Percentiles rank a stretch among this genome's conserved stretches.
phyloP scores from a whole-genome alignment of 1,140 invertebrate genomes.

The Scaptomyza hsui region DNA sequence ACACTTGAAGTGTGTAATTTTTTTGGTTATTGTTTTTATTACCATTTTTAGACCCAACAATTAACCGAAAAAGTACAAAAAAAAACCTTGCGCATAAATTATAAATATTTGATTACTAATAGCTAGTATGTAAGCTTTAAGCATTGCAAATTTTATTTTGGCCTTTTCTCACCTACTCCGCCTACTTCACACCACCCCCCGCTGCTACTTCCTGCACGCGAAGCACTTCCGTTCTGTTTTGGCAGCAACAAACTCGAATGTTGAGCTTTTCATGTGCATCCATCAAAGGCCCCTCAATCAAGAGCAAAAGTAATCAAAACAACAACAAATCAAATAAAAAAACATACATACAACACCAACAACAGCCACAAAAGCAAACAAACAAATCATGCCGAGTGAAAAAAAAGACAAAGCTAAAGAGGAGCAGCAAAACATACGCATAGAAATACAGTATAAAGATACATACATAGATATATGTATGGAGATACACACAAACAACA shows the following conservation, averaged over 20 bases:
- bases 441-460: conserved; percentile 16
- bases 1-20: conserved; percentile 43
- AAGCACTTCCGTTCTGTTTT: conserved; percentile 72
- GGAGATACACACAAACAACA: conserved; percentile 36
- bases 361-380: conserved; percentile 27
- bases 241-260: conserved; percentile 1
- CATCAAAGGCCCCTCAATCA: conserved; percentile 63
- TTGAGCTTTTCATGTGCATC: conserved; percentile 28
- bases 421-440: conserved; percentile 33
- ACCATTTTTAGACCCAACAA: conserved; percentile 29
- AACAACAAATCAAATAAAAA: conserved; percentile 49
- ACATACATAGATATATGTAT: conserved; percentile 9
- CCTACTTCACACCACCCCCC: not conserved
- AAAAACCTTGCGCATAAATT: conserved; percentile 64
- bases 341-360: conserved; percentile 24
- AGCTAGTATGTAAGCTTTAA: conserved; percentile 20
- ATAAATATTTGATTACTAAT: conserved; percentile 35
- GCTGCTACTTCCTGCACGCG: conserved; percentile 66
- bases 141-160: conserved; percentile 27
- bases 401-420: conserved; percentile 44
- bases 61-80: conserved; percentile 37
- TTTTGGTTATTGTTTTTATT: conserved; percentile 20
- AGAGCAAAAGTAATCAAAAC: conserved; percentile 78
- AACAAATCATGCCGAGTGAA: conserved; percentile 43
- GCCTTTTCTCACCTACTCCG: conserved; percentile 32